These are phyloP conservation scores for Diglossa brunneiventris DNA, from an alignment of 2,113 vertebrate species.

Conservation along the genomic window DNA sequence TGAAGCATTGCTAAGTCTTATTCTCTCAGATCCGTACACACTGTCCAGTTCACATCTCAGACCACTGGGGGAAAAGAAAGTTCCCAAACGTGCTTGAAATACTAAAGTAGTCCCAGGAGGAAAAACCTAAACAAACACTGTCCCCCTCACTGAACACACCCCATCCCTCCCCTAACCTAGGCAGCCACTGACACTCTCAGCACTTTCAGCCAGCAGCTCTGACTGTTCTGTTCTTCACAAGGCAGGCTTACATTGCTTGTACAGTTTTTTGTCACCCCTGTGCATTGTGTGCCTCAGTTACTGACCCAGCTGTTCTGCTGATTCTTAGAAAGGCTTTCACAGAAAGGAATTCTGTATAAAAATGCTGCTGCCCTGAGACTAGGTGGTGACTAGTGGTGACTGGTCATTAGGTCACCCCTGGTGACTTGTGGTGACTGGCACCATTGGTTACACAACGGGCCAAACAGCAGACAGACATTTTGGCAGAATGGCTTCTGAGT, in stretches of 20 bases:
- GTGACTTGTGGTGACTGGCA: not conserved
- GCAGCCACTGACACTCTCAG: not conserved
- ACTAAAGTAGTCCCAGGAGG: conserved; percentile 25
- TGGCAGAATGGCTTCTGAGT: not conserved
- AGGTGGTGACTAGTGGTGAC: conserved; percentile 12
- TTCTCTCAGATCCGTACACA: not conserved
- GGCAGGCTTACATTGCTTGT: not conserved
- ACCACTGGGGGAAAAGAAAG: not conserved
- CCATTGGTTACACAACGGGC: not conserved
- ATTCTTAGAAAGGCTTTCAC: not conserved
- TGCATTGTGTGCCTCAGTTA: not conserved
- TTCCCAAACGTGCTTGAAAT: conserved; percentile 39
- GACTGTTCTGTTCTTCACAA: not conserved
- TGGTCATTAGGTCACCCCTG: not conserved
- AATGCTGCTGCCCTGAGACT: not conserved
- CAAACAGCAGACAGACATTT: not conserved
- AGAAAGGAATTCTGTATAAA: not conserved
- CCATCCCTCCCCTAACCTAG: conserved; percentile 11
- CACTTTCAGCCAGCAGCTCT: conserved; percentile 17
- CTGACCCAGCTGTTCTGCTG: not conserved
- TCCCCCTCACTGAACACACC: not conserved
- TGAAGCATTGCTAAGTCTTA: not conserved
- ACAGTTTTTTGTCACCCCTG: not conserved
- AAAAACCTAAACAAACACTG: conserved; percentile 40
- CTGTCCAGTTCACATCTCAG: not conserved